Evolutionary conservation across 2,113 vertebrate genomes (phyloP), one percentile per base, ranked within the genome.

Genomic region (Poeciliopsis retropinna): DNA sequence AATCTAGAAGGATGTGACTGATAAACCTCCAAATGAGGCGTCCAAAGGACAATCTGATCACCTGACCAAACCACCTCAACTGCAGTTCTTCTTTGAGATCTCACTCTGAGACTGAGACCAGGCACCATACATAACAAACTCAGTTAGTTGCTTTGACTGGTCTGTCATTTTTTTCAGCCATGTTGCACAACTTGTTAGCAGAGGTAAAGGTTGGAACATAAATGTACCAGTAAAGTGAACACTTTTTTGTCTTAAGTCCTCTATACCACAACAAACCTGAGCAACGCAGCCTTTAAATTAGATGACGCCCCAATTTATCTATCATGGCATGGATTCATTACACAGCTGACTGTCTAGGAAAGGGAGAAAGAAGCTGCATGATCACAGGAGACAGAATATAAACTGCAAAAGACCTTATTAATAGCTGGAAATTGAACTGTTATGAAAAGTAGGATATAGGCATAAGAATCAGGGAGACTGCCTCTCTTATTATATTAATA

Each of bases 291-390:
- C 51, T 54, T 54, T 54, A 22, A 54, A 54, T n/a, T 22, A 54
- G 19, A 54, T 54, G 51, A 25, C 25, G 19, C 44, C 44, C 44
- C 44, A 54, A 54, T 3, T 25, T 9, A 17, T 54, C 51, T 8
- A n/a, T n/a, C 22, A 31, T 31, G 80, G 79, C 76, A 83, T 80
- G 72, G 72, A 83, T 81, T 78, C 65, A 87, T 89, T 87, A 89
- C 71, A 79, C 63, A 41, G 61, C 75, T 64, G 67, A 69, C 17
- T 57, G 72, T 34, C 13, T 22, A 63, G 63, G 34, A 61, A 30
- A 66, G 22, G 44, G 44, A 77, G 54, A n/a, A 28, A 73, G 64
- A 77, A 76, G 54, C 64, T 78, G 70, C 70, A 68, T 76, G 71
- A 2, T 67, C 39, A 15, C 17, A 13, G n/a, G 37, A 64, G 29